These are phyloP conservation scores for Drosophila takahashii DNA, from an alignment of 1,140 invertebrate species.

Conservation along the genomic window DNA sequence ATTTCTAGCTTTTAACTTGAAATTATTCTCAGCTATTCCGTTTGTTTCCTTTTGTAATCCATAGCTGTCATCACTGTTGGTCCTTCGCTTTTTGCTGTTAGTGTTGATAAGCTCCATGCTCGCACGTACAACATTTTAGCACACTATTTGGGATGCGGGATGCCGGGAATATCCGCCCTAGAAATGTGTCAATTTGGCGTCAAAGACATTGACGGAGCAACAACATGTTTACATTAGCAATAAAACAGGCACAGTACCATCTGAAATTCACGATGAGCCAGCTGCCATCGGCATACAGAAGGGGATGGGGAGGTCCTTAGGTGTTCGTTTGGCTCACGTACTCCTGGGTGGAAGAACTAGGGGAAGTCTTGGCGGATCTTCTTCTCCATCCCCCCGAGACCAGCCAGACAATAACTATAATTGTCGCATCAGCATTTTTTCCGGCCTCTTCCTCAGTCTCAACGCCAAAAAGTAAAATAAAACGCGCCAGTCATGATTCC, in stretches of 20 bases:
- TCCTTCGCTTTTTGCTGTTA: constrained; percentile 22
- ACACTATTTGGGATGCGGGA: constrained; percentile 65
- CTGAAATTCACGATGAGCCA: constrained; percentile 63
- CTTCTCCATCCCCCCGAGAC: constrained; percentile 12
- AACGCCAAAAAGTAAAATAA: constrained; percentile 63
- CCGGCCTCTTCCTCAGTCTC: constrained; percentile 5
- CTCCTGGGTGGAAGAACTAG: constrained; percentile 12
- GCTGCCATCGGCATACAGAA: constrained; percentile 6
- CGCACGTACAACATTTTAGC: constrained; percentile 65
- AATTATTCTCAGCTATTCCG: not conserved
- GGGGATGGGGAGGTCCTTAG: constrained; percentile 16
- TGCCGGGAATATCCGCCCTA: constrained; percentile 35
- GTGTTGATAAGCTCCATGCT: constrained; percentile 48
- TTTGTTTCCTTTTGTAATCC: not conserved
- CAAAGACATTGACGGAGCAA: constrained; percentile 63
- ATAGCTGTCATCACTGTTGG: constrained; percentile 2
- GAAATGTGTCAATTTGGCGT: constrained; percentile 80
- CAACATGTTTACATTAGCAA: constrained; percentile 79
- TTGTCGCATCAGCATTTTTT: constrained; percentile 80
- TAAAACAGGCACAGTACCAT: constrained; percentile 65
- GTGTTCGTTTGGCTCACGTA: constrained; percentile 60
- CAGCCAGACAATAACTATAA: constrained; percentile 81
- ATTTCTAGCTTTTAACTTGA: not conserved
- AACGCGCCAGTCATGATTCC: constrained; percentile 45
- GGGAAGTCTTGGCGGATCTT: constrained; percentile 3